Conservation (phyloP, 2,113 vertebrate species). For the Argyrosomus japonicus region DNA sequence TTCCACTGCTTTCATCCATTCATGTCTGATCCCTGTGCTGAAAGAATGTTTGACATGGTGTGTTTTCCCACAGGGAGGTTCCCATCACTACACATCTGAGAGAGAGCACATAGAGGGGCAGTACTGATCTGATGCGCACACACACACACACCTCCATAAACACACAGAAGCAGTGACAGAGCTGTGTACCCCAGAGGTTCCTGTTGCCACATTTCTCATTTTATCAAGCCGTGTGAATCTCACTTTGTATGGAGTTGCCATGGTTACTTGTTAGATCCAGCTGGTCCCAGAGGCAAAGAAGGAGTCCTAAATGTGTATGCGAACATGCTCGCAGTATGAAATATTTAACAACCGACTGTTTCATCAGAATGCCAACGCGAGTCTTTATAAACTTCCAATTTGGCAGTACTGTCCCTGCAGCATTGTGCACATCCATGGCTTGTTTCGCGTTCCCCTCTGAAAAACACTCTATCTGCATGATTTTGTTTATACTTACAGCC, state of each 20-base stretch:
- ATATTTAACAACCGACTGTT: conserved; percentile 59
- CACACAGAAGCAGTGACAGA: conserved; percentile 36
- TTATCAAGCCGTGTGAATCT: conserved; percentile 65
- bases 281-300: conserved; percentile 67
- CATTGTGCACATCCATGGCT: background rate
- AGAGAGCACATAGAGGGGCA: conserved; percentile 15
- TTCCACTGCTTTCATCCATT: conserved; percentile 26
- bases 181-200: conserved; percentile 65
- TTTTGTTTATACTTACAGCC: background rate
- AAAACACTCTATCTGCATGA: background rate
- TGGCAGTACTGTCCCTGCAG: background rate
- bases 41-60: conserved; percentile 27
- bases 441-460: conserved; percentile 4
- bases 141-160: conserved; percentile 2
- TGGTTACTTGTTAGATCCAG: conserved; percentile 77
- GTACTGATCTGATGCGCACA: conserved; percentile 25
- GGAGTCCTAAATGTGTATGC: conserved; percentile 64
- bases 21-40: background rate
- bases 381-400: conserved; percentile 49
- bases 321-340: conserved; percentile 60
- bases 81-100: conserved; percentile 31
- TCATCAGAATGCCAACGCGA: conserved; percentile 37
- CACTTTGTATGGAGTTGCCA: conserved; percentile 78
- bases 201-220: conserved; percentile 69
- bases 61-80: conserved; percentile 48